These are phyloP conservation scores for Ploceus nigricollis DNA, from an alignment of 2,113 vertebrate species.

Conservation along the genomic window DNA sequence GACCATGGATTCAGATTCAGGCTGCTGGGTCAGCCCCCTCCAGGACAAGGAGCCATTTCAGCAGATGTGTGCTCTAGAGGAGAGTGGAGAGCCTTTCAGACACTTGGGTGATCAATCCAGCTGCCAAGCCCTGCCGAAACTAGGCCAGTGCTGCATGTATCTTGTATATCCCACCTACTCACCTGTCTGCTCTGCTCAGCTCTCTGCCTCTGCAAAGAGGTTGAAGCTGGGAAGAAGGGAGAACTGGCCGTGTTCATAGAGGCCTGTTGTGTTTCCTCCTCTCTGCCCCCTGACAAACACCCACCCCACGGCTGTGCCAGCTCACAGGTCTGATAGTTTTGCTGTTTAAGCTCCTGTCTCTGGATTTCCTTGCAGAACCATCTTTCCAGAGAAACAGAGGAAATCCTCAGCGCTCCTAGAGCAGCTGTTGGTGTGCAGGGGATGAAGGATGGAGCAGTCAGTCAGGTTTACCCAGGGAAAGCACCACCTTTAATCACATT, in stretches of 20 bases:
- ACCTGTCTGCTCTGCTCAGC: not conserved
- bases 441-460: slow-evolving; percentile 25
- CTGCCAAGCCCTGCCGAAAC: not conserved
- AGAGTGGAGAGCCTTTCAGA: not conserved
- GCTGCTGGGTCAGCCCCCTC: not conserved
- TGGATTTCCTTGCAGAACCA: not conserved
- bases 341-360: not conserved
- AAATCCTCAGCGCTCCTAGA: not conserved
- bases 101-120: not conserved
- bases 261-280: not conserved
- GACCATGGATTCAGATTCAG: not conserved
- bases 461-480: slow-evolving; percentile 2
- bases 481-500: slow-evolving; percentile 43
- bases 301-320: not conserved
- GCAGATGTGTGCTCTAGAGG: not conserved
- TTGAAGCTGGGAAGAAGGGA: not conserved
- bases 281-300: not conserved
- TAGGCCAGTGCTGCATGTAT: not conserved
- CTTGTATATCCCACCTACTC: not conserved
- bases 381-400: not conserved
- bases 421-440: not conserved
- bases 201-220: not conserved
- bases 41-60: not conserved
- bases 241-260: not conserved
- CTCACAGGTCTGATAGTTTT: not conserved